phyloP scores from a whole-genome alignment of 2,113 vertebrate genomes.

The Amphilophus citrinellus region DNA sequence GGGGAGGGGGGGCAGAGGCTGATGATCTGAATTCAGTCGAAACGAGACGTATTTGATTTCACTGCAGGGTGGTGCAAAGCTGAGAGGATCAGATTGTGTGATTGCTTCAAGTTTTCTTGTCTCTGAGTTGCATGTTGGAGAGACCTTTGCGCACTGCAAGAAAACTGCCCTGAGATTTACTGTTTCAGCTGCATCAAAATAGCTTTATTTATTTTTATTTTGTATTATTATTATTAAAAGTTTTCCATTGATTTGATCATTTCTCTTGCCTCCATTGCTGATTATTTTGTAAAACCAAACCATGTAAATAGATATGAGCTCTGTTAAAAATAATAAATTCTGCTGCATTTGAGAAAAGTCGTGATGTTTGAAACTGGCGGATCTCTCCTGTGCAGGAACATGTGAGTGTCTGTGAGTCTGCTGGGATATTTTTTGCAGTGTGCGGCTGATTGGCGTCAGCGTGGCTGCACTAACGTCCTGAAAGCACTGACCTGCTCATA shows the following conservation, averaged over 20 bases:
- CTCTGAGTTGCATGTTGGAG: constrained; percentile 52
- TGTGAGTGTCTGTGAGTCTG: not conserved
- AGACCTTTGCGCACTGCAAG: constrained; percentile 31
- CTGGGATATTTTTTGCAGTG: constrained; percentile 42
- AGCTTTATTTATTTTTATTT: too few relatives aligned
- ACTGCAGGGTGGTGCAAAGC: constrained; percentile 69
- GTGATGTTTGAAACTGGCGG: not conserved
- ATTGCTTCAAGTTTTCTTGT: constrained; percentile 53
- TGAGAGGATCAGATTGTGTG: constrained; percentile 64
- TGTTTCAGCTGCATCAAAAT: not conserved
- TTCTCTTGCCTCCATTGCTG: not conserved
- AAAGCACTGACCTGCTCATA: not conserved
- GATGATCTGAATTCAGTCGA: constrained; percentile 62
- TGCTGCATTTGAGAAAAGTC: not conserved
- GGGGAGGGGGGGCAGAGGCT: constrained; percentile 9
- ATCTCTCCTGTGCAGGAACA: not conserved
- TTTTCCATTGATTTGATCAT: not conserved
- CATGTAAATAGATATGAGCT: not conserved
- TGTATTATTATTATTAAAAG: not conserved
- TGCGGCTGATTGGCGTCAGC: constrained; percentile 55
- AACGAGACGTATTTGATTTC: constrained; percentile 69
- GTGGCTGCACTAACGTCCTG: constrained; percentile 15
- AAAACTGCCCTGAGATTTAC: not conserved
- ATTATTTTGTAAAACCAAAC: not conserved
- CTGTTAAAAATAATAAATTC: not conserved